phyloP scores from a whole-genome alignment of 2,888 invertebrate genomes.

The Halictus quadricinctus region DNA sequence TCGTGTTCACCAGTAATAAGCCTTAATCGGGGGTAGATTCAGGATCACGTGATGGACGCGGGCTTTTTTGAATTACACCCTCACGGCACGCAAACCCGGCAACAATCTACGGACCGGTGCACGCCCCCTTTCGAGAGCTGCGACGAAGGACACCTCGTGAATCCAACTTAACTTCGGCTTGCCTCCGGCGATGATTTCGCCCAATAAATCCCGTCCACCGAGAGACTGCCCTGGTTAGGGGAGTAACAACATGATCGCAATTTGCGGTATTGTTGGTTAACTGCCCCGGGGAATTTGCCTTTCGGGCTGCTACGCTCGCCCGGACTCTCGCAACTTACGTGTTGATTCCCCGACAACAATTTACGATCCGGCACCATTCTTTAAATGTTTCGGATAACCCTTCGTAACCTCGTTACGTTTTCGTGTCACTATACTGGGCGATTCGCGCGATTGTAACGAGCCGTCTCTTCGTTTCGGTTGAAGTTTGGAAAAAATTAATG shows the following conservation, averaged over 20 bases:
- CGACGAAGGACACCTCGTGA: conserved; percentile 61
- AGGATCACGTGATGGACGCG: conserved; percentile 57
- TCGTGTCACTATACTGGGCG: neutral
- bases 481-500: too few relatives aligned
- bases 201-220: conserved; percentile 52
- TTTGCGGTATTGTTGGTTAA: conserved; percentile 46
- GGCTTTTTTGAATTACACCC: conserved; percentile 64
- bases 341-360: conserved; percentile 8
- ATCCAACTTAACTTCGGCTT: conserved; percentile 55
- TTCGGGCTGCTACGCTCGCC: neutral
- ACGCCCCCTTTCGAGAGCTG: conserved; percentile 19
- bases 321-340: conserved; percentile 8
- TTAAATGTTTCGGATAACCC: neutral
- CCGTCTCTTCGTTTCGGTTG: too few relatives aligned
- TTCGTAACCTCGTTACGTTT: neutral
- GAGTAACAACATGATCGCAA: conserved; percentile 49
- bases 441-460: too few relatives aligned
- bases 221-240: conserved; percentile 13
- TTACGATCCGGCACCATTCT: neutral
- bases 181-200: conserved; percentile 53
- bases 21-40: conserved; percentile 68
- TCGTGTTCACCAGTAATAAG: conserved; percentile 68
- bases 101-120: conserved; percentile 11
- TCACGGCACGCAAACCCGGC: conserved; percentile 59
- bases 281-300: conserved; percentile 37